A percentile compares a stretch with the other conserved stretches of the same genome.
phyloP scores from a whole-genome alignment of 2,888 invertebrate genomes.

The Scaptomyza parva region DNA sequence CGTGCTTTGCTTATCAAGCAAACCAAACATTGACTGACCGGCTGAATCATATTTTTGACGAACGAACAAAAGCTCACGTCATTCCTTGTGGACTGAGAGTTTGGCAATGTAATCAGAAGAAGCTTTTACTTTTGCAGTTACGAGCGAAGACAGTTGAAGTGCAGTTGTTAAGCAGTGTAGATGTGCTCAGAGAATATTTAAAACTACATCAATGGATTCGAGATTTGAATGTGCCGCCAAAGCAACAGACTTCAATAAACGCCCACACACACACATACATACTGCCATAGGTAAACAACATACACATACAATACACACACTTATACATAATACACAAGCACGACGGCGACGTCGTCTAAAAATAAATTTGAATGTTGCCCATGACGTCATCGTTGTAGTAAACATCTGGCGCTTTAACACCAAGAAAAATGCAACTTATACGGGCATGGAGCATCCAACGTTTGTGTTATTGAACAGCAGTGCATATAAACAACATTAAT shows the following conservation, averaged over 20 bases:
- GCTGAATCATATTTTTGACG: constrained; percentile 69
- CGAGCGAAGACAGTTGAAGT: constrained; percentile 47
- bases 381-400: constrained; percentile 75
- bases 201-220: background rate
- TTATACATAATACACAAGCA: constrained; percentile 6
- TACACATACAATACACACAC: constrained; percentile 16
- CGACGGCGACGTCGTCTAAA: constrained; percentile 49
- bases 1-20: constrained; percentile 49
- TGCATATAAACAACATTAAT: constrained; percentile 6
- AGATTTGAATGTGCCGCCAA: constrained; percentile 31
- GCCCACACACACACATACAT: constrained; percentile 14
- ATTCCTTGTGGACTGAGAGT: constrained; percentile 46
- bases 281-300: constrained; percentile 57
- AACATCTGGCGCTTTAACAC: constrained; percentile 72
- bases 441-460: constrained; percentile 30
- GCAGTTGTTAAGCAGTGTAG: constrained; percentile 37
- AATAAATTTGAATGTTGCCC: constrained; percentile 67
- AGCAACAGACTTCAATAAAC: constrained; percentile 5
- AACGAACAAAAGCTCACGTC: constrained; percentile 56
- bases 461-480: constrained; percentile 4
- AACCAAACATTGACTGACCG: constrained; percentile 31
- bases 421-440: constrained; percentile 54
- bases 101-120: constrained; percentile 9
- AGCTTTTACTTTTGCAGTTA: constrained; percentile 13
- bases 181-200: constrained; percentile 20